Evolutionary conservation across 1,140 invertebrate genomes (phyloP), one percentile per base, ranked within the genome.

Genomic region (Phocides pigmalion): DNA sequence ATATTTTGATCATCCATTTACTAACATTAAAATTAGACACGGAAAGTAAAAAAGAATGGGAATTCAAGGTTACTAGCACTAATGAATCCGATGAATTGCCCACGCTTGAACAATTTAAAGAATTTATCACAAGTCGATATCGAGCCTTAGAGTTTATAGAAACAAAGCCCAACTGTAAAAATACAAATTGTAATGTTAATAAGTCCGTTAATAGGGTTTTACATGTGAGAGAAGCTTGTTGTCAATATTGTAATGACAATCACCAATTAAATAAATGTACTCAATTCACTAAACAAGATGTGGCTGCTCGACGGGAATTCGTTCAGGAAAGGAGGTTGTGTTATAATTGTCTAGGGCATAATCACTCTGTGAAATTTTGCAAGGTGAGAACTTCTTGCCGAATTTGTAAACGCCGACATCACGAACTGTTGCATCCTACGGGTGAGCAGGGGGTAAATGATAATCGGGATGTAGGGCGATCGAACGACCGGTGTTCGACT

Each of bases 1-100:
- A 71, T 56, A 41, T 71, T 42, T 67, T 71, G 3, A 16, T 68
- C 2, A 67, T 71, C 20, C 50, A 71, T n/a, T 39, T 71, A 12
- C 12, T 70, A 1, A 53, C 17, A 19, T 49, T 53, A 14, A 70
- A 66, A 25, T 44, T 70, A 11, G 68, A 66, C 15, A 1, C 17
- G 15, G 59, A 66, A 50, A 50, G 59, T 9, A 59, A 17, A 25
- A 54, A 50, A 9, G 46, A 70, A 35, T 69, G 62, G 67, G 68
- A 47, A 37, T n/a, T 61, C 3, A 32, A 61, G 4, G 42, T 59
- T 4, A 44, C 41, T 11, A 44, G 15, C 3, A 46, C 32, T 17
- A 62, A 11, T n/a, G 46, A 62, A 5, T 4, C 11, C 11, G 22
- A 53, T 63, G 20, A 63, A 22, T 53, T 63, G 17, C 61, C 61